Percentiles rank a stretch among this genome's conserved stretches.
Evolutionary conservation across 2,113 vertebrate genomes (phyloP).

Genomic region (Rousettus leschenaultii): DNA sequence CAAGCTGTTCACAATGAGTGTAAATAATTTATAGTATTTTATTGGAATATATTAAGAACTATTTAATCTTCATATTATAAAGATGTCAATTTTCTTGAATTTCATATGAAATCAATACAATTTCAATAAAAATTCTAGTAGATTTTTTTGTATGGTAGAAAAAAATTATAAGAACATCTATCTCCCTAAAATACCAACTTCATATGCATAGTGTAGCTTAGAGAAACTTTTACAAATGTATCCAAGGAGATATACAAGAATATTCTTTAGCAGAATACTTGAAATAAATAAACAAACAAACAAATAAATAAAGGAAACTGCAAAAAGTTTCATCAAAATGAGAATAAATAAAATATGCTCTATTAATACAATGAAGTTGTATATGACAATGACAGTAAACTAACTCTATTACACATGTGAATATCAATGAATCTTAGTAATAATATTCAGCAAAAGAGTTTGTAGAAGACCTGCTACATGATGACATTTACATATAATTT

Average conservation of each 20-base stretch:
- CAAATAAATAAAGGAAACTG: background rate
- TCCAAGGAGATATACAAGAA: background rate
- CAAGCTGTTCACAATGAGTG: background rate
- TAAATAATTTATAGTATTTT: background rate
- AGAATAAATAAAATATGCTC: background rate
- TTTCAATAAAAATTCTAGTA: background rate
- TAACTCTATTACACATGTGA: background rate
- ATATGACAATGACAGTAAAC: background rate
- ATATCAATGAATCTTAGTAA: background rate
- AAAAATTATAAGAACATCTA: background rate
- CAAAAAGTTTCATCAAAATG: background rate
- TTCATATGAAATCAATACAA: background rate
- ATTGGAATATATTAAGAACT: background rate
- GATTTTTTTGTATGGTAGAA: background rate
- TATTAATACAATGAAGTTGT: background rate
- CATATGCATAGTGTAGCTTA: background rate
- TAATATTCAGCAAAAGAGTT: background rate
- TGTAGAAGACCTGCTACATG: background rate
- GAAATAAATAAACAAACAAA: background rate
- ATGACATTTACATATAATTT: background rate
- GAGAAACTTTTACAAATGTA: background rate
- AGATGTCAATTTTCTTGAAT: background rate
- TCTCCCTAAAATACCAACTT: background rate
- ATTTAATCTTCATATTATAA: background rate
- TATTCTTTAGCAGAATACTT: background rate